These are phyloP conservation scores for Malurus splendens DNA, from an alignment of 2,797 vertebrate species.

Conservation along the genomic window DNA sequence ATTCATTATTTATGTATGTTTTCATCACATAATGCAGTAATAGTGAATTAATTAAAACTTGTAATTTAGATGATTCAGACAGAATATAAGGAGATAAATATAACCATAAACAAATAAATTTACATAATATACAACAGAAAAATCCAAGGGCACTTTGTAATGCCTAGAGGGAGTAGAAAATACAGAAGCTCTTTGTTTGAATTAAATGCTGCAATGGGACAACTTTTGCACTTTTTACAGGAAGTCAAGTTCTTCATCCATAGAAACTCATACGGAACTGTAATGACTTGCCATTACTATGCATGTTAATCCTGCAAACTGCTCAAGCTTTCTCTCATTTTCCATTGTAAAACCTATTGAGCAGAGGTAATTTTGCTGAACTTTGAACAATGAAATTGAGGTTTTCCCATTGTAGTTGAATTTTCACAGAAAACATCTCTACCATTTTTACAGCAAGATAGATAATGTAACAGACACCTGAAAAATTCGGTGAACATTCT, in stretches of 20 bases:
- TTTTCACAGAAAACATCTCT: neutral
- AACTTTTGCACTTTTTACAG: neutral
- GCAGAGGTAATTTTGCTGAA: neutral
- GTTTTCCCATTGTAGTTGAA: neutral
- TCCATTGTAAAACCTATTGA: neutral
- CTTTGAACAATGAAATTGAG: neutral
- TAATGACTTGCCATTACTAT: neutral
- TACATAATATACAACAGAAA: neutral
- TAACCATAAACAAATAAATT: neutral
- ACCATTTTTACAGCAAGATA: neutral
- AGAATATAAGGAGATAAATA: neutral
- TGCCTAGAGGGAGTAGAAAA: neutral
- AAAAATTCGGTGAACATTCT: neutral
- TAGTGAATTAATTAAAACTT: neutral
- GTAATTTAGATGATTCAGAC: neutral
- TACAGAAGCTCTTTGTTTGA: neutral
- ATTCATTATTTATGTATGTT: neutral
- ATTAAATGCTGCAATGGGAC: neutral
- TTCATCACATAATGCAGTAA: neutral
- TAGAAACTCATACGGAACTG: neutral
- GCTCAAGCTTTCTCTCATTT: neutral
- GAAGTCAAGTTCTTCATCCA: neutral
- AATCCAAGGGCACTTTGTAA: neutral
- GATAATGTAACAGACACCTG: neutral
- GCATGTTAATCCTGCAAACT: neutral